Conservation (phyloP, 2,113 vertebrate species). For the Orycteropus afer region DNA sequence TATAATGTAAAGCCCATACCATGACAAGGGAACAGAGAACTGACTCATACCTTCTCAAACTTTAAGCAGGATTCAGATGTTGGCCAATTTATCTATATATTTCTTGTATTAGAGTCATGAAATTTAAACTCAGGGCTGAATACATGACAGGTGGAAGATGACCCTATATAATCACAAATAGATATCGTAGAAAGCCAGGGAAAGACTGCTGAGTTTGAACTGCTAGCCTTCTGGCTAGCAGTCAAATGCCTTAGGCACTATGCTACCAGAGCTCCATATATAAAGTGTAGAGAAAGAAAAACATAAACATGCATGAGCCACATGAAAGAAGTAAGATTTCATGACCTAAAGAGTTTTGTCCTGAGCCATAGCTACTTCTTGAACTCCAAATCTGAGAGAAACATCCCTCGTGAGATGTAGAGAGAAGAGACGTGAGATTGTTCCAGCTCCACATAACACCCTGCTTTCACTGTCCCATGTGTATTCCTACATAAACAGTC, state of each 20-base stretch:
- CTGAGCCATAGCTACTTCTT: not conserved
- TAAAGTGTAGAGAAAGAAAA: not conserved
- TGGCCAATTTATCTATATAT: not conserved
- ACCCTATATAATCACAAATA: not conserved
- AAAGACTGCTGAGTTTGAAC: not conserved
- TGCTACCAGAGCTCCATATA: no score
- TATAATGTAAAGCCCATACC: not conserved
- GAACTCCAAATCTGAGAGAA: not conserved
- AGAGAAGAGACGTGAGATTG: not conserved
- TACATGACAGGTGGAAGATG: not conserved
- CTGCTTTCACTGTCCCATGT: not conserved
- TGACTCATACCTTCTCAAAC: not conserved
- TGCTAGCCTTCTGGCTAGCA: no score
- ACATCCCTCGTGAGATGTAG: not conserved
- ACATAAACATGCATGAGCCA: not conserved
- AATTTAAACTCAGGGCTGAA: not conserved
- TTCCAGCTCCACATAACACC: not conserved
- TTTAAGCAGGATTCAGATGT: not conserved
- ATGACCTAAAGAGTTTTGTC: not conserved
- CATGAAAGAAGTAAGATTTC: not conserved
- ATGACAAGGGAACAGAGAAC: not conserved
- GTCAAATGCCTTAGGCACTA: no score
- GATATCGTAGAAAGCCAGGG: not conserved
- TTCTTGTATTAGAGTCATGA: not conserved
- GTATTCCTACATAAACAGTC: not conserved